A percentile compares a stretch with the other conserved stretches of the same genome.
Evolutionary conservation across 2,888 invertebrate species (phyloP).

Genomic region (Xylota sylvarum): DNA sequence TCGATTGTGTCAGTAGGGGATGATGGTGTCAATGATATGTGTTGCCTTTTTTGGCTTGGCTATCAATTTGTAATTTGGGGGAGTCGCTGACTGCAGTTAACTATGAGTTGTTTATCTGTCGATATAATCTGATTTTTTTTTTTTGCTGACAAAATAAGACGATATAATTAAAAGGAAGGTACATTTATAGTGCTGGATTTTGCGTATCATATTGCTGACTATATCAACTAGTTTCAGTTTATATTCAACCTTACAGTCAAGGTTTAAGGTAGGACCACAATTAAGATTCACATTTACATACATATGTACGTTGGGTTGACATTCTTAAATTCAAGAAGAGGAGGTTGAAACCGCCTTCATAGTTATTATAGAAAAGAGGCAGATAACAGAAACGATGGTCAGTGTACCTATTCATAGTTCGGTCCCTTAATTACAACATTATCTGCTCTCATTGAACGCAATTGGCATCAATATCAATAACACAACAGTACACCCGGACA

Average conservation of each 20-base stretch:
- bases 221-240: too few species aligned
- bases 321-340: too few species aligned
- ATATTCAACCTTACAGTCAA: too few species aligned
- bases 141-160: background rate
- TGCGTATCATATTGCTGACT: too few species aligned
- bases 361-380: too few species aligned
- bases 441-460: constrained; percentile 33
- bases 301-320: too few species aligned
- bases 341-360: too few species aligned
- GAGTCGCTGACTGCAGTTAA: background rate
- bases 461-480: constrained; percentile 54
- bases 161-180: background rate
- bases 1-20: constrained; percentile 38
- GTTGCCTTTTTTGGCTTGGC: background rate
- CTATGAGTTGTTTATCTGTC: background rate
- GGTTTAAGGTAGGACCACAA: too few species aligned
- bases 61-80: constrained; percentile 5
- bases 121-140: background rate
- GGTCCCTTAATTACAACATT: constrained; percentile 6
- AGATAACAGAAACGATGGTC: too few species aligned
- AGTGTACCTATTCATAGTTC: background rate
- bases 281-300: too few species aligned
- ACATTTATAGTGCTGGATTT: too few species aligned
- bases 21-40: constrained; percentile 52
- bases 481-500: background rate